Conservation (phyloP, 2,888 invertebrate genomes). For the Cryptus armator region DNA sequence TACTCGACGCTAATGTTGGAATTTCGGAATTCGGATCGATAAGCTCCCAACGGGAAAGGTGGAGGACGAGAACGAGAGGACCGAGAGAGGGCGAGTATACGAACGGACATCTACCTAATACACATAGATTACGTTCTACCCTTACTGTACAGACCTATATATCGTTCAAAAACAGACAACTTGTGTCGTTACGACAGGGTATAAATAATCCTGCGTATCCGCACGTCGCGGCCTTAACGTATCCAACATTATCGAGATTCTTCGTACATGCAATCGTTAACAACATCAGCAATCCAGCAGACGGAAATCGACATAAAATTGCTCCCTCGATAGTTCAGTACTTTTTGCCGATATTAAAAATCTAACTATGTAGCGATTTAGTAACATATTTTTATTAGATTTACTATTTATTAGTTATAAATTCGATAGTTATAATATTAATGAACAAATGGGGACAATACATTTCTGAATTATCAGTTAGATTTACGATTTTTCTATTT, state of each 20-base stretch:
- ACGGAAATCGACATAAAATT: neutral
- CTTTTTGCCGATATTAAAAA: neutral
- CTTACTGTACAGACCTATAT: constrained; percentile 9
- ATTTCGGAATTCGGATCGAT: constrained; percentile 72
- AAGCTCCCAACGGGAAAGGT: constrained; percentile 62
- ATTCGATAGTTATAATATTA: neutral
- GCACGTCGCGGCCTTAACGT: neutral
- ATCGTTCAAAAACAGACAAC: constrained; percentile 9
- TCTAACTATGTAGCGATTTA: neutral
- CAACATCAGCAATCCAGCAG: neutral
- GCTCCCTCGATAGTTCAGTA: neutral
- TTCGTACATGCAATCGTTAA: neutral
- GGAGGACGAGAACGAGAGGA: constrained; percentile 54
- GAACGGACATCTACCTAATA: constrained; percentile 63
- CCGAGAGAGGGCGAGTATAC: constrained; percentile 48
- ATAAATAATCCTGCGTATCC: constrained; percentile 31
- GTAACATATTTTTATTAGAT: neutral
- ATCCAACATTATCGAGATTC: neutral
- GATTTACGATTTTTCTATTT: neutral
- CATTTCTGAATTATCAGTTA: neutral
- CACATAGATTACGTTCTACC: constrained; percentile 7
- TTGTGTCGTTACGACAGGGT: constrained; percentile 5
- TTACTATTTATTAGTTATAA: neutral
- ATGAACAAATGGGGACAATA: neutral
- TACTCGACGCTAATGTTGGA: constrained; percentile 71